Evolutionary conservation across 2,113 vertebrate genomes (phyloP).

Genomic region (Hippoglossus stenolepis): DNA sequence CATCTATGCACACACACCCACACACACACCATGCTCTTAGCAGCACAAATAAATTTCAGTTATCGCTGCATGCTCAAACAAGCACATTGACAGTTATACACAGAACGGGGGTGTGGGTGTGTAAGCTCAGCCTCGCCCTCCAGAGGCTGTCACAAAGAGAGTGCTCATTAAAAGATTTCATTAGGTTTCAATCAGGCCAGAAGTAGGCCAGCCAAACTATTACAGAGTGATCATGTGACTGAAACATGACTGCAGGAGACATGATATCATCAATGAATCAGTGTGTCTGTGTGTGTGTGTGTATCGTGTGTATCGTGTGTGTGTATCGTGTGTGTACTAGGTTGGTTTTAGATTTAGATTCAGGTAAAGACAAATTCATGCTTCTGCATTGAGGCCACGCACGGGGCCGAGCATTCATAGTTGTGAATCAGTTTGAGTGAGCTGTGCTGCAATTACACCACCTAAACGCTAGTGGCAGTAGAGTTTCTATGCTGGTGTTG

Average conservation of each 20-base stretch:
- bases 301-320: background rate
- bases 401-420: too few species aligned
- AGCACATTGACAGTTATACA: background rate
- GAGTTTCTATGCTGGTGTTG: too few species aligned
- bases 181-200: conserved; percentile 71
- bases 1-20: too few species aligned
- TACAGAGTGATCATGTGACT: conserved; percentile 61
- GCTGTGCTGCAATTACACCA: too few species aligned
- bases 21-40: background rate
- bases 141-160: conserved; percentile 58
- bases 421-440: too few species aligned
- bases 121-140: conserved; percentile 45
- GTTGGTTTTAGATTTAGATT: background rate
- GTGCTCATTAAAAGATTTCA: conserved; percentile 75
- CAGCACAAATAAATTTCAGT: too few species aligned
- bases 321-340: too few species aligned
- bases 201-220: conserved; percentile 62
- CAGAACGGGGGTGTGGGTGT: conserved; percentile 16
- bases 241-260: conserved; percentile 70
- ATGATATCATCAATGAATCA: conserved; percentile 69
- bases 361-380: background rate
- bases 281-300: background rate
- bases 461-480: too few species aligned
- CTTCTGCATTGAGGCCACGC: too few species aligned
- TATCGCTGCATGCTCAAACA: conserved; percentile 3